phyloP scores from a whole-genome alignment of 2,888 invertebrate genomes.

The Andrena marginata region DNA sequence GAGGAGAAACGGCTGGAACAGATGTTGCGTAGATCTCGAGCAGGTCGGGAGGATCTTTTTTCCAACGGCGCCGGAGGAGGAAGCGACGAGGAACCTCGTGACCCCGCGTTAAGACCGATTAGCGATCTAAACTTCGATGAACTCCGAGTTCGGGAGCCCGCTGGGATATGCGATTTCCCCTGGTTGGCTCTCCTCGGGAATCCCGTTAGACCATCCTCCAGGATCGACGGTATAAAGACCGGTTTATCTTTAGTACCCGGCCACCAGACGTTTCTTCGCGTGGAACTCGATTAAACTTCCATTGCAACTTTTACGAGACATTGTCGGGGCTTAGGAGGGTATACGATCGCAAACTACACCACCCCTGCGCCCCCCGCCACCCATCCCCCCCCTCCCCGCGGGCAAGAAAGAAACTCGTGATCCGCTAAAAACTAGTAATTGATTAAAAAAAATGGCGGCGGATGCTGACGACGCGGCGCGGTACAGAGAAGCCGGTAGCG shows the following conservation, averaged over 20 bases:
- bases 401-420: conserved; percentile 17
- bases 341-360: conserved; percentile 64
- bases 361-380: conserved; percentile 11
- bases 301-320: conserved; percentile 81
- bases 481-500: background rate
- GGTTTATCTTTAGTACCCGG: conserved; percentile 79
- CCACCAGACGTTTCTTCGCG: conserved; percentile 76
- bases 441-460: conserved; percentile 61
- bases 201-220: conserved; percentile 71
- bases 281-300: conserved; percentile 83
- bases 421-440: conserved; percentile 53
- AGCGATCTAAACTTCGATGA: conserved; percentile 75
- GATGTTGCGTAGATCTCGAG: background rate
- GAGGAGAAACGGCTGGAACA: background rate
- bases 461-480: background rate
- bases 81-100: conserved; percentile 38
- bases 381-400: background rate
- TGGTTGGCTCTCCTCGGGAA: conserved; percentile 41
- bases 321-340: conserved; percentile 70
- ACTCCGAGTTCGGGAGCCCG: conserved; percentile 66
- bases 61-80: background rate
- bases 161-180: conserved; percentile 63
- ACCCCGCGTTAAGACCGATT: conserved; percentile 70
- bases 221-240: conserved; percentile 72
- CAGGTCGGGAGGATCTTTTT: conserved; percentile 4